Evolutionary conservation across 2,797 vertebrate species (phyloP), one percentile per base, ranked within the genome.

Genomic region (Typhlichthys subterraneus): DNA sequence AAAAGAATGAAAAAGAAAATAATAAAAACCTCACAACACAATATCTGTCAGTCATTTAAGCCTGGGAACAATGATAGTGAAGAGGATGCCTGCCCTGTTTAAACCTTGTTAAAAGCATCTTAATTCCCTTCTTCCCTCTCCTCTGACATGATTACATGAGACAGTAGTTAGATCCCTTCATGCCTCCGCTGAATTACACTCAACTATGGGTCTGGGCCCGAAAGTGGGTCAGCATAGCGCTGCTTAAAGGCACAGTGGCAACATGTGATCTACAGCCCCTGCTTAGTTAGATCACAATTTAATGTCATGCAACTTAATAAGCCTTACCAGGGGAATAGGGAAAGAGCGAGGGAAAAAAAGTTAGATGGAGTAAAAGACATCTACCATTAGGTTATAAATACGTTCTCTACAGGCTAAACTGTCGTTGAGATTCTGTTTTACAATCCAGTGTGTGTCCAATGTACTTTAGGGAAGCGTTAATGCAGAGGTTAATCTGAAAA

Each of bases 211-310:
- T 81, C 81, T 85, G 77, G 73, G 79, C 76, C 80, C 70, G 80
- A 90, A 92, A 90, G 75, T 93, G 89, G 90, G 91, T 91, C 90
- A 91, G 61, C 74, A 63, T 74, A 68, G 83, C 59, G 73, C 77
- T 77, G 73, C 84, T 90, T 90, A 91, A 89, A 88, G 87, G 58
- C 70, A 79, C 77, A 84, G 81, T 55, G 57, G 52, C 59, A 60
- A 5, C 54, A 72, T 72, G 55, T 62, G 73, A 83, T 81, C 49
- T 11, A 38, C 51, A 42, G 53, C 53, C 60, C 63, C 61, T 63
- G 67, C 68, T 67, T 74, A 31, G 51, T 59, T 15, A 29, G 45
- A n/a, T 57, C 67, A 69, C 2, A 45, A 29, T 55, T 75, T 33
- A 1, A 10, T 58, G 38, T 58, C 56, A 73, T 42, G 58, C 38